Percentiles rank a stretch among this genome's conserved stretches.
Evolutionary conservation across 2,888 invertebrate species (phyloP).

Genomic region (Drosophila anceps): DNA sequence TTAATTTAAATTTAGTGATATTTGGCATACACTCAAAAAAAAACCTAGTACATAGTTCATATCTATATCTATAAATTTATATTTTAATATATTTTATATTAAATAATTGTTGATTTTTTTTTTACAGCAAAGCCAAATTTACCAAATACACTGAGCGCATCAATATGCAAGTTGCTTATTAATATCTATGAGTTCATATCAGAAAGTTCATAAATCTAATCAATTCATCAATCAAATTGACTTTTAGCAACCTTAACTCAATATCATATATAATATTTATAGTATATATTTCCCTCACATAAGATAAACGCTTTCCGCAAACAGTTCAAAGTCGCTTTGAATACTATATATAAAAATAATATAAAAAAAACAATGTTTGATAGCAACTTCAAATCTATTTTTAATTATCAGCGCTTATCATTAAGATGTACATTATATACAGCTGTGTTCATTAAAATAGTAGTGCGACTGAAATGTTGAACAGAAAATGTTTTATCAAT

Average conservation of each 20-base stretch:
- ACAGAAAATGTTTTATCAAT: no score
- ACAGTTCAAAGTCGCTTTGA: slow-evolving; percentile 6
- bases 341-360: background rate
- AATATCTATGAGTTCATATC: background rate
- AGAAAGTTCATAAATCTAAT: background rate
- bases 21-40: no score
- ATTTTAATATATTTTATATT: background rate
- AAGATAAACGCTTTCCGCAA: background rate
- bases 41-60: no score
- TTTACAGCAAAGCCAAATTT: background rate
- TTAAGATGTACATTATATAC: background rate
- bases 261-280: background rate
- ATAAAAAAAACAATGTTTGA: slow-evolving; percentile 1
- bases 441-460: no score
- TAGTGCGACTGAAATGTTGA: no score
- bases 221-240: slow-evolving; percentile 2
- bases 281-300: no score
- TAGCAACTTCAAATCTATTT: slow-evolving; percentile 10
- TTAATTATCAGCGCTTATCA: slow-evolving; percentile 20
- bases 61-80: no score
- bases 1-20: no score
- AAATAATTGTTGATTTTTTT: no score
- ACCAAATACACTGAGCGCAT: background rate
- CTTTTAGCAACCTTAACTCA: background rate
- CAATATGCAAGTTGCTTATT: background rate